Percentiles rank a stretch among this genome's conserved stretches.
Evolutionary conservation across 2,797 vertebrate genomes (phyloP).

Genomic region (Manis pentadactyla): DNA sequence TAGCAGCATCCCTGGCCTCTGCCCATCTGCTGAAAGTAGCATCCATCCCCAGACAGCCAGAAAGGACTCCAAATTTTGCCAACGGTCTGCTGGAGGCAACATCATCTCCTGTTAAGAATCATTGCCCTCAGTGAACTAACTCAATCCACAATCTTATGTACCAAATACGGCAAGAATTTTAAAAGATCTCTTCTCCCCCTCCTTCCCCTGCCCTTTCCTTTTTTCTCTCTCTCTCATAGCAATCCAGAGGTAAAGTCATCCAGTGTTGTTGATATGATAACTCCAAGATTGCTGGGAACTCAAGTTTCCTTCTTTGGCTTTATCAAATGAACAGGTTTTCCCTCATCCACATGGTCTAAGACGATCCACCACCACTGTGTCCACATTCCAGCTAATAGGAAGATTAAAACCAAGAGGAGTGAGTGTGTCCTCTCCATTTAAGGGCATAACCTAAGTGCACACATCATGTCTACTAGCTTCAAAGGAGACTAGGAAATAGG

Average conservation of each 20-base stretch:
- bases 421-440: background rate
- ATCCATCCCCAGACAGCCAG: background rate
- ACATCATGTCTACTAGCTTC: background rate
- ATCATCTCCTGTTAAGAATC: background rate
- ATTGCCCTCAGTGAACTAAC: background rate
- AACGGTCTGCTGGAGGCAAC: background rate
- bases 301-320: background rate
- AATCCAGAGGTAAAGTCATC: background rate
- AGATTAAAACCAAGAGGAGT: background rate
- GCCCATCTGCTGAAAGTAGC: background rate
- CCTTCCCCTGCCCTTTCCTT: accelerated
- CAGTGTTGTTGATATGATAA: background rate
- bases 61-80: background rate
- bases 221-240: background rate
- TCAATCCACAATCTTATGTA: background rate
- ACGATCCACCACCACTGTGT: background rate
- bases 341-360: background rate
- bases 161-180: background rate
- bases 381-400: background rate
- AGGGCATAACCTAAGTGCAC: background rate
- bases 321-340: background rate
- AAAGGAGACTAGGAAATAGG: background rate
- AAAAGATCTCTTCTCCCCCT: background rate
- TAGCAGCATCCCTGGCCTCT: background rate
- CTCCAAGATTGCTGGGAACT: background rate